Percentiles rank a stretch among this genome's conserved stretches.
phyloP scores from a whole-genome alignment of 64 coral and sea anemone species.

The Trachythela sp. region DNA sequence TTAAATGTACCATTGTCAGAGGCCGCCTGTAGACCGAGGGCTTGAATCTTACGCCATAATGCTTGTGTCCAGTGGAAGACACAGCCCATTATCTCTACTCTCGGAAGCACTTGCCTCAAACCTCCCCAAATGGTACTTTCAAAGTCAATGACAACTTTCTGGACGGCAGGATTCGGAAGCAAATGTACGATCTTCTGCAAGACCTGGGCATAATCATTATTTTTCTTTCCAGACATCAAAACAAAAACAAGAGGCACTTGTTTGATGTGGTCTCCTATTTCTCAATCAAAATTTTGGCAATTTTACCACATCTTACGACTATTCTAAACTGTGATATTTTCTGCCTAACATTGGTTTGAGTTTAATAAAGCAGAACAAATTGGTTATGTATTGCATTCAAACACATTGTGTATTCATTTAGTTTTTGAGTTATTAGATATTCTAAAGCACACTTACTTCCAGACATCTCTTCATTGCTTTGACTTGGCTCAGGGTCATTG shows the following conservation, averaged over 20 bases:
- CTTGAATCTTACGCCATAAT: neutral
- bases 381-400: too few species aligned
- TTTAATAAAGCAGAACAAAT: too few species aligned
- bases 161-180: neutral
- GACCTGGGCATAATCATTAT: neutral
- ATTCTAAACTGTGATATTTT: too few species aligned
- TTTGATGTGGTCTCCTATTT: too few species aligned
- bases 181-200: neutral
- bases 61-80: neutral
- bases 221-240: neutral
- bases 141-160: neutral
- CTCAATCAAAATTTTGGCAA: too few species aligned
- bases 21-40: neutral
- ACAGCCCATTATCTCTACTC: neutral
- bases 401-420: too few species aligned
- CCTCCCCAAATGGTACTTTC: neutral
- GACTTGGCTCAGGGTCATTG: too few species aligned
- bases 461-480: too few species aligned
- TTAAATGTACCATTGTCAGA: neutral
- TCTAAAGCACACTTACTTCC: too few species aligned
- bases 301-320: too few species aligned
- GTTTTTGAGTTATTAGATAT: too few species aligned
- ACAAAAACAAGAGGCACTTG: neutral
- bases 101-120: neutral
- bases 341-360: too few species aligned